These are phyloP conservation scores for Laspeyria flexula DNA, from an alignment of 2,888 invertebrate genomes.

Conservation along the genomic window DNA sequence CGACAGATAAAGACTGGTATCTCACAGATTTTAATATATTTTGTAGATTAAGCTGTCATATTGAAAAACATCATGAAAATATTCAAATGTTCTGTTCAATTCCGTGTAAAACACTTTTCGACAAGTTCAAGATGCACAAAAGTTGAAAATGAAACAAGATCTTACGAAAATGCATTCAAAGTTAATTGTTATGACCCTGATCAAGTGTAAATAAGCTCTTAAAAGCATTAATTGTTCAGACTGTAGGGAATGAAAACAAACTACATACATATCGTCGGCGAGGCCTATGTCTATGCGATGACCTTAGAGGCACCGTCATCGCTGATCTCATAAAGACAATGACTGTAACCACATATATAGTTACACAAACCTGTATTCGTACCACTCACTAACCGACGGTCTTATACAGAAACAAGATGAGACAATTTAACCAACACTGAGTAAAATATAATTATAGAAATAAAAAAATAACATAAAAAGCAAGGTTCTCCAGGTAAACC, in stretches of 20 bases:
- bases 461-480: slow-evolving; percentile 14
- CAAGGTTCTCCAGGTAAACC: slow-evolving; percentile 30
- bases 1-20: background rate
- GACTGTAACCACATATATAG: slow-evolving; percentile 35
- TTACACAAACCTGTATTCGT: slow-evolving; percentile 27
- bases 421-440: slow-evolving; percentile 24
- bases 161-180: background rate
- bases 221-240: slow-evolving; percentile 15
- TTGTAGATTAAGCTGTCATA: no score
- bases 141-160: background rate
- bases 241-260: slow-evolving; percentile 22
- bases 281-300: slow-evolving; percentile 42
- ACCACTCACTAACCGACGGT: slow-evolving; percentile 22
- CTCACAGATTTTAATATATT: background rate
- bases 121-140: no score
- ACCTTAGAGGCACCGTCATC: slow-evolving; percentile 65
- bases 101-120: no score
- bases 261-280: slow-evolving; percentile 15
- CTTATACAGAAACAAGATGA: slow-evolving; percentile 30
- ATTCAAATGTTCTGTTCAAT: no score
- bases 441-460: slow-evolving; percentile 20
- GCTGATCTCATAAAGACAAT: slow-evolving; percentile 67
- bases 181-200: slow-evolving; percentile 5
- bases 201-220: slow-evolving; percentile 7
- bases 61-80: no score